Conservation (phyloP, 2,888 invertebrate species). For the Volucella zonaria region DNA sequence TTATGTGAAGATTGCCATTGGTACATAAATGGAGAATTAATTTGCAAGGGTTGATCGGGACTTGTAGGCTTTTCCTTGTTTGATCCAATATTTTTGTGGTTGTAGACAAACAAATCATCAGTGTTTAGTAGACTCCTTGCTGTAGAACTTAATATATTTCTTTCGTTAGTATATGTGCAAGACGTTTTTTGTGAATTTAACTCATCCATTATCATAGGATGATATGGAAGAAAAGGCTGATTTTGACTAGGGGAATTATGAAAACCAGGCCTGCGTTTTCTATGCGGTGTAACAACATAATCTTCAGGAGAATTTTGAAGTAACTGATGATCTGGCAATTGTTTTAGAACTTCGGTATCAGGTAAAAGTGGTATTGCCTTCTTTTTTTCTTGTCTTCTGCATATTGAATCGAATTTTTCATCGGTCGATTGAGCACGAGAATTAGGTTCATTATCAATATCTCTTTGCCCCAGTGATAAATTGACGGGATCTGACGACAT, state of each 20-base stretch:
- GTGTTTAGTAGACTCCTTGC: slow-evolving; percentile 78
- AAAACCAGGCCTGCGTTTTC: slow-evolving; percentile 93
- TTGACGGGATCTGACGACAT: slow-evolving; percentile 93
- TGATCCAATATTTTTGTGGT: slow-evolving; percentile 78
- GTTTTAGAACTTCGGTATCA: slow-evolving; percentile 85
- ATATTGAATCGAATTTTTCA: slow-evolving; percentile 78
- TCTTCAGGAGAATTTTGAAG: slow-evolving; percentile 90
- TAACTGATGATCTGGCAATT: slow-evolving; percentile 87
- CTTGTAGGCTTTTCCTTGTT: slow-evolving; percentile 85
- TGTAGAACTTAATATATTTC: slow-evolving; percentile 79
- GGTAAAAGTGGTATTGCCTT: slow-evolving; percentile 87
- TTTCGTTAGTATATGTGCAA: slow-evolving; percentile 83
- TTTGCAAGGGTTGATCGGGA: slow-evolving; percentile 84
- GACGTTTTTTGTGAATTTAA: slow-evolving; percentile 86
- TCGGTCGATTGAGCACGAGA: slow-evolving; percentile 78
- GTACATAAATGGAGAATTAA: slow-evolving; percentile 83
- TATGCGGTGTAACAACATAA: slow-evolving; percentile 93
- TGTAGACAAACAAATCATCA: slow-evolving; percentile 79
- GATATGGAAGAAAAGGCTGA: slow-evolving; percentile 92
- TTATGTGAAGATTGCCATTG: slow-evolving; percentile 81
- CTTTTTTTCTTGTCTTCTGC: slow-evolving; percentile 82
- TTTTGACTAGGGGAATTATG: slow-evolving; percentile 94
- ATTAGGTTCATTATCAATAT: slow-evolving; percentile 83
- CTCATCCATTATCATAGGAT: slow-evolving; percentile 89
- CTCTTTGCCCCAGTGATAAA: slow-evolving; percentile 86